Evolutionary conservation across 2,888 invertebrate genomes (phyloP), one percentile per base, ranked within the genome.

Genomic region (Nemapogon koenigi): DNA sequence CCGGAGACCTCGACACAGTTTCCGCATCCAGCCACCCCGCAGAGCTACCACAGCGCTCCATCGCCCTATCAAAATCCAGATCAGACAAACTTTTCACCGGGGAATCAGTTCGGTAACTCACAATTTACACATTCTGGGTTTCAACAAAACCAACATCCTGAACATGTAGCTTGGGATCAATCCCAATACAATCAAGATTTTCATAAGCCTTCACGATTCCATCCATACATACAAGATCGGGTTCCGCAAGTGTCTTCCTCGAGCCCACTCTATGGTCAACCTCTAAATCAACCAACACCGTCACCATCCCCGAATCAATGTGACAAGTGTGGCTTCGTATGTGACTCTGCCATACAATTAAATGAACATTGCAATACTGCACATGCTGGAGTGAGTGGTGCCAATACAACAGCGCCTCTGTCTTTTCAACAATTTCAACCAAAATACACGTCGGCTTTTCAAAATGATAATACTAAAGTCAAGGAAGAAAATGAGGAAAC

Each of bases 271-370:
- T 83, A 83, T 46, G 82, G 83, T 16, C 80, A 80, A 49, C 81
- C 82, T 36, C 64, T 83, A 10, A 85, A 83, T 52, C 85, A 86
- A 52, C 85, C 88, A 10, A 86, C 88, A 22, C 88, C 88, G 28
- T 87, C 88, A 10, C 83, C 87, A 1, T 87, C 86, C 42, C 86
- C 86, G 2, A 83, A 87, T 56, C 90, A 90, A 61, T 91, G 91
- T 64, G 91, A 92, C 58, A 91, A 91, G 62, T 92, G 92, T 57
- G 91, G 91, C 41, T 86, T 85, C 44, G 86, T 90, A 39, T 90
- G 88, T 56, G 88, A 90, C 56, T 88, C 89, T 28, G 87, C 87
- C 31, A 81, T 84, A 32, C 87, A 87, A 53, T 68, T 91, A 36
- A 84, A 84, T 44, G 92, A 91, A 50, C 92, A 92, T 55, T 83